Base-by-base conservation (phyloP, 1,140 invertebrate genomes). In the Aphelinus certus region DNA sequence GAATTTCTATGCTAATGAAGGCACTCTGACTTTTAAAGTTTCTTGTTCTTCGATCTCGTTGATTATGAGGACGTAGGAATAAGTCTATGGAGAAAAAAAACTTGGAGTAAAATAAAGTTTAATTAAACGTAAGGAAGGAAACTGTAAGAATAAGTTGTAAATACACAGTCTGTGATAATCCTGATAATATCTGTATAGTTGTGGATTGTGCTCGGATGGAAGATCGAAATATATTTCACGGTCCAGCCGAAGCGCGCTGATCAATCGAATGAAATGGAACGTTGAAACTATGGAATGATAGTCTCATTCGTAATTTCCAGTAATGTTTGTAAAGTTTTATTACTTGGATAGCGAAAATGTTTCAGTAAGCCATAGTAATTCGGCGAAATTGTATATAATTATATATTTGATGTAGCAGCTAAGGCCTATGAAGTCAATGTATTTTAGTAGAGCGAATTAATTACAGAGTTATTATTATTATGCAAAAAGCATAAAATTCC, bases 141-240 rank as follows among this genome's bases (percentile, higher is more conserved):
- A 80, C 79, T 77, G 57, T 79, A 78, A 81, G 74, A 77, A 77
- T 86, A 87, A 87, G 84, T 85, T 88, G 84, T 88, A 88, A 85
- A 88, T 88, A 88, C 82, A 88, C 84, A 87, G 86, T 86, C 87
- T 88, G 87, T 88, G 87, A 88, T 88, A 88, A 88, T 86, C 84
- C 86, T 82, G 82, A 86, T 85, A 86, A 85, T 81, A 83, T 84
- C 81, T 83, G 82, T 81, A 76, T 80, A 81, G 79, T 77, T 79
- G 76, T 78, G 79, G 77, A 83, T 81, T 76, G 76, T 79, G 78
- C 78, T 43, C 61, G 61, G 45, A 63, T 63, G 61, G 45, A 47
- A 47, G 61, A 46, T 76, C 68, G 48, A 71, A 57, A 65, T 73
- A 45, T 68, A 73, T 70, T 70, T 53, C 6, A 46, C 64, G 63